Percentiles rank a stretch among this genome's conserved stretches.
These are phyloP conservation scores for Thamnaconus septentrionalis DNA, from an alignment of 2,113 vertebrate species.

Conservation along the genomic window DNA sequence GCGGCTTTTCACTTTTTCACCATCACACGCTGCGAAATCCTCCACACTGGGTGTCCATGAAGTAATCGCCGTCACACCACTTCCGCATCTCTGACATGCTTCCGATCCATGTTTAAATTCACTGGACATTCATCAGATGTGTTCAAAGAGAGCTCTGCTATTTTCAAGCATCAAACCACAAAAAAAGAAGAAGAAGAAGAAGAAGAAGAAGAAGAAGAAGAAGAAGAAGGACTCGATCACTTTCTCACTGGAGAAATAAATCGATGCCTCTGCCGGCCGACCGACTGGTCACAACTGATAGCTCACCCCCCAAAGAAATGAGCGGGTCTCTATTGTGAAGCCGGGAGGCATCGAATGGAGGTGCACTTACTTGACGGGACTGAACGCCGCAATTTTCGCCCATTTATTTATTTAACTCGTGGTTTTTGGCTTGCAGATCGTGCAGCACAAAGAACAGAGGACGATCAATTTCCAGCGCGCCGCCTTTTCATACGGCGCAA, in stretches of 20 bases:
- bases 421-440: conserved; percentile 55
- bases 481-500: conserved; percentile 65
- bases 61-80: too few relatives aligned
- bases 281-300: conserved; percentile 76
- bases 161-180: too few relatives aligned
- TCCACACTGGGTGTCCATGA: too few relatives aligned
- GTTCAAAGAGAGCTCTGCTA: too few relatives aligned
- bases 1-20: too few relatives aligned
- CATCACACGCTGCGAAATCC: too few relatives aligned
- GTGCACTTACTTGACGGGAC: conserved; percentile 77
- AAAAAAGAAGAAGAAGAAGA: too few relatives aligned
- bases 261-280: conserved; percentile 75
- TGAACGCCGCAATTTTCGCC: conserved; percentile 79
- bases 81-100: too few relatives aligned
- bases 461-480: conserved; percentile 69
- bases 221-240: too few relatives aligned
- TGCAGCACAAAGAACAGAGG: conserved; percentile 58
- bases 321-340: conserved; percentile 70
- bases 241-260: conserved; percentile 7
- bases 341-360: conserved; percentile 74
- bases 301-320: conserved; percentile 69
- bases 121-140: too few relatives aligned
- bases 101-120: too few relatives aligned
- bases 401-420: conserved; percentile 68
- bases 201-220: too few relatives aligned